Conservation (phyloP, 2,113 vertebrate species). For the Smithornis capensis region DNA sequence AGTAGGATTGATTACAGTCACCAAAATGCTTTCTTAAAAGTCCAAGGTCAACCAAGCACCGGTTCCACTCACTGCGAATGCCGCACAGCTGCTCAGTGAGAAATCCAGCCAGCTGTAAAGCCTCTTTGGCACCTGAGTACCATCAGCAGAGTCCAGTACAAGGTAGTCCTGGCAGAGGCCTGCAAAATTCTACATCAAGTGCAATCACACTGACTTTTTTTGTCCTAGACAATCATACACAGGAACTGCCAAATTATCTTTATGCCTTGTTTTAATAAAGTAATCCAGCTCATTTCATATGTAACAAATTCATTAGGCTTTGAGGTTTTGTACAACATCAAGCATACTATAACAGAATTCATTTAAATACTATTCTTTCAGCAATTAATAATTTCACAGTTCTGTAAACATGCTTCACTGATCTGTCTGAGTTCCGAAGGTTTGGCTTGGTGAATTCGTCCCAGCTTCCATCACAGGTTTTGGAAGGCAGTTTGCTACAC, state of each 20-base stretch:
- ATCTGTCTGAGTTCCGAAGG: background rate
- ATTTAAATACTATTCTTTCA: background rate
- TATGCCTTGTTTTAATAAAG: constrained; percentile 7
- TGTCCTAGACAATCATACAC: background rate
- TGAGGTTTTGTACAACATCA: background rate
- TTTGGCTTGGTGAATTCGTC: background rate
- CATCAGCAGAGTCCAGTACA: background rate
- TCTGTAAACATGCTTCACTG: background rate
- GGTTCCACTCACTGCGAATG: fast-evolving
- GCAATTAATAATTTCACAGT: background rate
- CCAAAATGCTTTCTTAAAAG: background rate
- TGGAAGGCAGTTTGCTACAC: background rate
- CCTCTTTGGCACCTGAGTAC: background rate
- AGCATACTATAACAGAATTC: constrained; percentile 1
- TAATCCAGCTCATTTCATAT: background rate
- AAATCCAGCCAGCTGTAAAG: background rate
- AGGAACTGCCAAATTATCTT: background rate
- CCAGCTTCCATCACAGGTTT: background rate
- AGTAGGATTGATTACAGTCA: background rate
- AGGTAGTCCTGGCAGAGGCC: background rate
- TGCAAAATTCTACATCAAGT: background rate
- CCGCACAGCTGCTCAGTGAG: background rate
- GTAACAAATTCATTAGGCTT: constrained; percentile 16
- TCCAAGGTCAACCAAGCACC: background rate
- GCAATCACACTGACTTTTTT: background rate